A percentile compares a stretch with the other conserved stretches of the same genome.
These are phyloP conservation scores for Lithobates pipiens DNA, from an alignment of 2,797 vertebrate genomes.

Conservation along the genomic window DNA sequence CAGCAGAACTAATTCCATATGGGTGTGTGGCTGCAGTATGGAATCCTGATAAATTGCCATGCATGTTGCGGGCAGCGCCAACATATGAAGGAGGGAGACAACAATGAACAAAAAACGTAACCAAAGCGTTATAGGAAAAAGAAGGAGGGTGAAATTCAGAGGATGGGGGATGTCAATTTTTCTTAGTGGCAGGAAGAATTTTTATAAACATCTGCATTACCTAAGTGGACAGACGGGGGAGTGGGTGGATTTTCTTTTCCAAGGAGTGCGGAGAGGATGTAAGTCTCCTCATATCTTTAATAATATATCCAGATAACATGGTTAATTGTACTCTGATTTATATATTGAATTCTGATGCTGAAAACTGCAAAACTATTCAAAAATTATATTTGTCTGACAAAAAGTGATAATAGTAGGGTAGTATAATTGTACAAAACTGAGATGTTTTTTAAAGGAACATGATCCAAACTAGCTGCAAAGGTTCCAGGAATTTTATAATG, in stretches of 20 bases:
- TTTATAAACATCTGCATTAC: slow-evolving; percentile 62
- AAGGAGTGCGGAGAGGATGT: slow-evolving; percentile 25
- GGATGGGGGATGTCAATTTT: slow-evolving; percentile 53
- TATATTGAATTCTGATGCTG: not conserved
- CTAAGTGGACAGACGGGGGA: slow-evolving; percentile 48
- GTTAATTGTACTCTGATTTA: not conserved
- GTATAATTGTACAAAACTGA: not conserved
- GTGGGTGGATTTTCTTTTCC: slow-evolving; percentile 38
- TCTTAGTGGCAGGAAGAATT: slow-evolving; percentile 63
- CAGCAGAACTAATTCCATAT: slow-evolving; percentile 62
- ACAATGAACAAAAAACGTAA: slow-evolving; percentile 29
- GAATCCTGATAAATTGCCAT: slow-evolving; percentile 60
- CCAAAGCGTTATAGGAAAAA: slow-evolving; percentile 33
- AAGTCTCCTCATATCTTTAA: slow-evolving; percentile 19
- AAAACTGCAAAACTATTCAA: not conserved
- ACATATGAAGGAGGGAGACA: slow-evolving; percentile 40
- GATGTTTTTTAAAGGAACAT: not conserved
- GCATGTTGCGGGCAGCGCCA: slow-evolving; percentile 55
- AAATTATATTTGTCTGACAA: not conserved
- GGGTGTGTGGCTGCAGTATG: slow-evolving; percentile 56
- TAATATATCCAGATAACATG: not conserved
- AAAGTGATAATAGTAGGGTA: not conserved
- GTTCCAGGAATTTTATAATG: not conserved
- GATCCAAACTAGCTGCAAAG: not conserved
- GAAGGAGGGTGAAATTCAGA: slow-evolving; percentile 26